Base-by-base conservation (phyloP, 35 echinoderm and acorn worm genomes). In the Stichopus chloronotus region DNA sequence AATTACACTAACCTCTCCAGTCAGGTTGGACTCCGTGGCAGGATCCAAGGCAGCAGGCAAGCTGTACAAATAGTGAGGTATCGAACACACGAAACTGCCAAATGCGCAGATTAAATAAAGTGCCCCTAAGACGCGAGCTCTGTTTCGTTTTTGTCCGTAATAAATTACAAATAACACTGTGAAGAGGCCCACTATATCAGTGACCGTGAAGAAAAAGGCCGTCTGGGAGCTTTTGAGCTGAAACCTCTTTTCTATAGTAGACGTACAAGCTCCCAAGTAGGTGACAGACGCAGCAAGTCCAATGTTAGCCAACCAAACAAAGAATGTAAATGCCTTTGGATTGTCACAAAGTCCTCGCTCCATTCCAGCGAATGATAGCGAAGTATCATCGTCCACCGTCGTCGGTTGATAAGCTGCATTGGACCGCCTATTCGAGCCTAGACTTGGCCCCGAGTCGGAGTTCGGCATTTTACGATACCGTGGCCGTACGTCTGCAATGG, bases 141-240 rank as follows among this genome's bases (percentile, higher is more conserved):
- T 93, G 88, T 98, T 95, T 23, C 94, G 84, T 43, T 96, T 96
- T 78, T 95, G 94, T 7, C 96, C 96, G 53, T 88, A 98, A 79
- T 98, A 95, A 5, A 94, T 94, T 25, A 98, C 96, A 78, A 98
- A 98, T 11, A 98, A 82, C 7, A 98, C 92, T 22, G 91, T 79
- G 7, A 93, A 55, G n/a, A 98, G 55, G 7, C 94, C 88, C 17
- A 93, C 86, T 10, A 94, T 93, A 65, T 95, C 94, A 56, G 93
- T 95, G 13, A 95, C 57, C 20, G 91, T 94, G 22, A 92, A 88
- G 63, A 98, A 90, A 6, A 93, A 88, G 30, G 92, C 96, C 19
- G 93, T 90, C 77, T 95, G 88, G 7, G 96, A 95, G 52, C 94
- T 98, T 61, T 95, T 94, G 17, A 98, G 94, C 56, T 98, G 96